Base-by-base conservation (phyloP, 2,888 invertebrate species). In the Anticlea derivata region DNA sequence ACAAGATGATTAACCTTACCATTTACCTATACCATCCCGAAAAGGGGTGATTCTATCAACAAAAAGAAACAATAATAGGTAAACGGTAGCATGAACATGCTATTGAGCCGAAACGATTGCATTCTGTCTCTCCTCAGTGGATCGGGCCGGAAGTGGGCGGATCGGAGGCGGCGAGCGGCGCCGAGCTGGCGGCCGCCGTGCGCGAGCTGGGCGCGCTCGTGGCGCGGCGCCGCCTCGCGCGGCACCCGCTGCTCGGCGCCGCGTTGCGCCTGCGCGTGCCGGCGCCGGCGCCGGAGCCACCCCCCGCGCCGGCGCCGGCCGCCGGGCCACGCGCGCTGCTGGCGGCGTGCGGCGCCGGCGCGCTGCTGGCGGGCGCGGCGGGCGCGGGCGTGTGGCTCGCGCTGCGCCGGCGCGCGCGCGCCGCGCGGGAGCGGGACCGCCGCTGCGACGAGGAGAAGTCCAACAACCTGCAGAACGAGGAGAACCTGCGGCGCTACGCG, bases 391-490 rank as follows among this genome's bases (percentile, higher is more conserved):
- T 60, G 0, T 57, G 55, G 48, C 47, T 73, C 31, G 38, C 64
- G 39, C 5, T 73, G 51, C 75, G 77, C 5, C 70, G 78, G 12
- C 76, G 82, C 40, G 68, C 65, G 8, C 73, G 72, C 31, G 70
- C 89, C 50, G 94, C 92, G 72, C 92, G 89, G 51, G 93, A 93
- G 79, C 93, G 92, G 60, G 83, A 93, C 62, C 85, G 89, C 27
- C 92, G 93, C 69, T 94, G 95, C 72, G 95, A 96, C 73, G 96
- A 96, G 73, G 96, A 97, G 73, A 97, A 97, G 78, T 96, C 97
- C 1, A 97, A 97, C 81, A 97, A 97, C 81, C 84, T 96, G 50
- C 97, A 97, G 83, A 97, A 97, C 80, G 96, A 97, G 76, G 97
- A 97, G 82, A 97, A 97, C 77, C 90, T 97, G 50, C 92, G 97